Conservation (phyloP, 2,888 invertebrate species). For the Drosophila differens region DNA sequence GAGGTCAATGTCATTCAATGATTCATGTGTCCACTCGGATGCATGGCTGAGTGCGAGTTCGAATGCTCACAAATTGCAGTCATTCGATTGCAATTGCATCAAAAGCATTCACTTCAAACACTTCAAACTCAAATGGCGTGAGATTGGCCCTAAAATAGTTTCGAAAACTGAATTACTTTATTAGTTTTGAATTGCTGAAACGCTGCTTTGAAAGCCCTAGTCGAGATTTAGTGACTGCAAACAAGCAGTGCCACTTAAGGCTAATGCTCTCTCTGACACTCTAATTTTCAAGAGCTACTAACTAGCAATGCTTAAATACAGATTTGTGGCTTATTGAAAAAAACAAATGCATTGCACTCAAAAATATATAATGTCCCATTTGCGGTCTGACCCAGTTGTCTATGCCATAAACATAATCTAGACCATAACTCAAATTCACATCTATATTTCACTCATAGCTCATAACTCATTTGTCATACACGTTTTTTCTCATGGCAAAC, state of each 20-base stretch:
- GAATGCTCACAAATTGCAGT: conserved; percentile 21
- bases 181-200: conserved; percentile 12
- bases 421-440: conserved; percentile 39
- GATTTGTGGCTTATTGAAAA: conserved; percentile 9
- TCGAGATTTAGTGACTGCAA: not conserved
- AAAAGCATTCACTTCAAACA: conserved; percentile 23
- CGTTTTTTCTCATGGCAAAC: conserved; percentile 15
- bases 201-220: not conserved
- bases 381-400: conserved; percentile 45
- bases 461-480: conserved; percentile 7
- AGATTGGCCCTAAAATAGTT: conserved; percentile 39
- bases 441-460: not conserved
- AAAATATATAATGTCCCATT: conserved; percentile 18
- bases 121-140: conserved; percentile 26
- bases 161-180: conserved; percentile 23
- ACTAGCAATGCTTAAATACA: not conserved
- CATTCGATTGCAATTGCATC: conserved; percentile 20
- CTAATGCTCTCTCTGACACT: not conserved
- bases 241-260: not conserved
- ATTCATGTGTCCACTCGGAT: conserved; percentile 35
- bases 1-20: conserved; percentile 27
- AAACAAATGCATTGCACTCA: conserved; percentile 6
- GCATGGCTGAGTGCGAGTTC: conserved; percentile 33
- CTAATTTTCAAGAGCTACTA: not conserved
- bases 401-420: conserved; percentile 44